Conservation (phyloP, 2,797 vertebrate genomes). For the Sebastes aleutianus region DNA sequence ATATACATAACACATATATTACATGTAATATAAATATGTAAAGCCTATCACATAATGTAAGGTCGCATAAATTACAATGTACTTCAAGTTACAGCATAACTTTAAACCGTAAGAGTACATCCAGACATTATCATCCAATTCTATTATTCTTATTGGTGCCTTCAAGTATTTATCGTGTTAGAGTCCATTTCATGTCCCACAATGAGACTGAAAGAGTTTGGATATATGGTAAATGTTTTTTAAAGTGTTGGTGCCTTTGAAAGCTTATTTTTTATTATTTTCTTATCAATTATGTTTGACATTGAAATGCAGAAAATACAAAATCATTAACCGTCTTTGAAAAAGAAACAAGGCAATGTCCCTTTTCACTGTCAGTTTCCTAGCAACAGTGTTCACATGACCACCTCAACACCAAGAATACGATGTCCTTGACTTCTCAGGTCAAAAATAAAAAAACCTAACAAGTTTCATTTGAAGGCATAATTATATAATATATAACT, state of each 20-base stretch:
- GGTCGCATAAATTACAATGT: neutral
- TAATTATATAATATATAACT: neutral
- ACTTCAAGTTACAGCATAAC: neutral
- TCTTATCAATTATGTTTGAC: neutral
- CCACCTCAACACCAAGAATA: neutral
- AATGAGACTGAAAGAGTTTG: neutral
- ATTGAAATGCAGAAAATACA: neutral
- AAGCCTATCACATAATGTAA: neutral
- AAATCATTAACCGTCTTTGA: neutral
- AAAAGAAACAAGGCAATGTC: neutral
- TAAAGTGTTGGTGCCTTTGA: neutral
- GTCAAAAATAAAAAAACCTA: neutral
- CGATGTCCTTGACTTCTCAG: neutral
- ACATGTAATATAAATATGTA: neutral
- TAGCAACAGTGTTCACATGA: conserved; percentile 16
- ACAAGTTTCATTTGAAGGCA: neutral
- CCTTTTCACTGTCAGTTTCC: conserved; percentile 6
- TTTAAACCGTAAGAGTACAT: neutral
- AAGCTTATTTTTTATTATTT: neutral
- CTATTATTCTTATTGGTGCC: neutral
- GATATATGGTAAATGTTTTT: neutral
- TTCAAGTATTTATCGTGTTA: neutral
- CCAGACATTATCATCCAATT: neutral
- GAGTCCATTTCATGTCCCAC: neutral
- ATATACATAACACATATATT: neutral